A percentile compares a stretch with the other conserved stretches of the same genome.
These are phyloP conservation scores for Brachyalestes nurse DNA, from an alignment of 2,797 vertebrate genomes.

Conservation along the genomic window DNA sequence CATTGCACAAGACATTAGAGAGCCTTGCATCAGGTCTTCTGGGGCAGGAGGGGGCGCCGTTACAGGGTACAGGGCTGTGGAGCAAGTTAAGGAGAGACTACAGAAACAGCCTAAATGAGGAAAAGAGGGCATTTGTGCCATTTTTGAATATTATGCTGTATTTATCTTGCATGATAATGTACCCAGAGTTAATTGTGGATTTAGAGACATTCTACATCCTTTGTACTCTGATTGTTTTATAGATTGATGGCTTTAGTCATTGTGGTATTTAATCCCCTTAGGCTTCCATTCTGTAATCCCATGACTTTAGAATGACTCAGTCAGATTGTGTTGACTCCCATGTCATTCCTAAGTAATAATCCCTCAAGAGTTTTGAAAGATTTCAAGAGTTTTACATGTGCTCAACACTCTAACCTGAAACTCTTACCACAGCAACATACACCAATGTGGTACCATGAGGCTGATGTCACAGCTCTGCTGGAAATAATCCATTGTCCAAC, in stretches of 20 bases:
- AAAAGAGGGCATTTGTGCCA: neutral
- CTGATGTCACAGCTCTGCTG: too few species aligned
- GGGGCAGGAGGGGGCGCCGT: slow-evolving; percentile 20
- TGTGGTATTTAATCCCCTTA: neutral
- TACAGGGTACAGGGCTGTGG: slow-evolving; percentile 17
- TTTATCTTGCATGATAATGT: neutral
- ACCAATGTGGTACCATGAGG: too few species aligned
- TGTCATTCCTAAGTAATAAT: neutral
- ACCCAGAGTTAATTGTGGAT: neutral
- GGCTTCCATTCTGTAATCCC: neutral
- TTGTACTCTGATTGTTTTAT: neutral
- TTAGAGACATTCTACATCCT: neutral
- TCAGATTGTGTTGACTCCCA: neutral
- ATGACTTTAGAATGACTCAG: neutral
- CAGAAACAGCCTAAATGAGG: neutral
- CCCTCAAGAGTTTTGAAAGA: too few species aligned
- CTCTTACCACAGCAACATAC: too few species aligned
- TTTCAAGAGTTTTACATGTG: too few species aligned
- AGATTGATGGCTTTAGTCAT: neutral
- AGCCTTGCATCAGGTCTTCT: slow-evolving; percentile 63
- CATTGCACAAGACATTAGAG: slow-evolving; percentile 66
- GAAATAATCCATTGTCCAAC: too few species aligned
- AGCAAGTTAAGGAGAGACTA: neutral
- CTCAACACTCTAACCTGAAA: too few species aligned
- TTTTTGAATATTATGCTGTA: neutral